These are phyloP conservation scores for Morbakka virulenta DNA, from an alignment of 30 jellyfish, hydroid and myxozoan genomes.

Conservation along the genomic window DNA sequence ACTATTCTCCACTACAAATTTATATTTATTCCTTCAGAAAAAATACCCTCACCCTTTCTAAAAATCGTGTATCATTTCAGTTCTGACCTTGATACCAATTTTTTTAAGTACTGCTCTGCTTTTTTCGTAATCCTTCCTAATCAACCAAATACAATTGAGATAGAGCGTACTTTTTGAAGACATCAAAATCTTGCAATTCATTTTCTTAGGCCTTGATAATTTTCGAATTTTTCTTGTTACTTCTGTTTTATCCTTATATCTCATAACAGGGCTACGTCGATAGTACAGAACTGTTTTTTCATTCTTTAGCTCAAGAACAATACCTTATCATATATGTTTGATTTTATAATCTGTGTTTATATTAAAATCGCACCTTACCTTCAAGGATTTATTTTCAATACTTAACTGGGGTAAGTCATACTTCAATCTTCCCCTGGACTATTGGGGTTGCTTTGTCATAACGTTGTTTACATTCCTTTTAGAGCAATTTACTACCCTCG, in stretches of 20 bases:
- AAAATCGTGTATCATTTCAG: too few relatives aligned
- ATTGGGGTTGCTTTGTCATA: conserved; percentile 26
- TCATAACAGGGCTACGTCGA: conserved; percentile 41
- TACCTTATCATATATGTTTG: conserved; percentile 22
- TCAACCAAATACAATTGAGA: conserved; percentile 37
- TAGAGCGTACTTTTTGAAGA: conserved; percentile 20
- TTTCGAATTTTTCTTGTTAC: conserved; percentile 49
- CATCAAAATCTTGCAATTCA: conserved; percentile 32
- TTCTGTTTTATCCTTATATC: conserved; percentile 45
- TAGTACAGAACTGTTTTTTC: conserved; percentile 15
- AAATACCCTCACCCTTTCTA: too few relatives aligned
- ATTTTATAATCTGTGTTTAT: conserved; percentile 36
- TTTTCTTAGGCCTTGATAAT: conserved; percentile 31
- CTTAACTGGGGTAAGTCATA: conserved; percentile 30
- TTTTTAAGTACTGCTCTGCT: conserved; percentile 4
- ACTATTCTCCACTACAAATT: too few relatives aligned
- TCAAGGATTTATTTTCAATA: conserved; percentile 14
- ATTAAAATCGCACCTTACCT: conserved; percentile 32
- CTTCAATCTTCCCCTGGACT: conserved; percentile 43
- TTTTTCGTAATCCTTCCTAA: conserved; percentile 23
- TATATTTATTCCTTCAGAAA: too few relatives aligned
- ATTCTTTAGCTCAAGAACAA: conserved; percentile 21
- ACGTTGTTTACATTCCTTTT: conserved; percentile 42
- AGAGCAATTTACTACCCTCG: conserved; percentile 41
- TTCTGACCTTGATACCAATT: conserved; percentile 38